Evolutionary conservation across 2,113 vertebrate species (phyloP).

Genomic region (Aldabrachelys gigantea): DNA sequence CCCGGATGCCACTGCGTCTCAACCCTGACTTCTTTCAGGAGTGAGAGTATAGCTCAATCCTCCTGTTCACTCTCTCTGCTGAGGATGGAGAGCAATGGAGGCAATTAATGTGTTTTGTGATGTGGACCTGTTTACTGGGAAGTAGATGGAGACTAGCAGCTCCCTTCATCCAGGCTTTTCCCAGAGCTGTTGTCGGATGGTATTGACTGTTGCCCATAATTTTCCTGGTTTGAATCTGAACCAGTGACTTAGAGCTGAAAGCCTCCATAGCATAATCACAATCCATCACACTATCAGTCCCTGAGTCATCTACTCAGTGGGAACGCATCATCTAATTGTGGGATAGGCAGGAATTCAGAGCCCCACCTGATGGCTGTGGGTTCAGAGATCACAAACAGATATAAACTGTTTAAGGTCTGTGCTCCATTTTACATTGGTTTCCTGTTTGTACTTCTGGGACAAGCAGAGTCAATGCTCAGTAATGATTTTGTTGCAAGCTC

Average conservation of each 20-base stretch:
- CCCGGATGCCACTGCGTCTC: not conserved
- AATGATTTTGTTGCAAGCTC: not conserved
- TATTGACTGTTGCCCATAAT: not conserved
- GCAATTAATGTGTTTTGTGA: not conserved
- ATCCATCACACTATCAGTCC: not conserved
- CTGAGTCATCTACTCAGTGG: not conserved
- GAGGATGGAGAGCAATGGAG: not conserved
- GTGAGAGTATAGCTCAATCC: not conserved
- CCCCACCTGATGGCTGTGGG: not conserved
- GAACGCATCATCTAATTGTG: not conserved
- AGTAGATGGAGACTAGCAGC: not conserved
- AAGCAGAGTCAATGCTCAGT: conserved; percentile 4
- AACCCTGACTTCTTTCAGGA: not conserved
- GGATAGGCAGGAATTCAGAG: conserved; percentile 4
- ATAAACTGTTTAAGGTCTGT: not conserved
- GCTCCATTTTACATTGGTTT: not conserved
- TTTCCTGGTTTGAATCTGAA: conserved; percentile 32
- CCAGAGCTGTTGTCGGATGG: not conserved
- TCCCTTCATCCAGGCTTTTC: not conserved
- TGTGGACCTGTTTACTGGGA: not conserved
- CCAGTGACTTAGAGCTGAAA: not conserved
- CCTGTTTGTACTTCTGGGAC: not conserved
- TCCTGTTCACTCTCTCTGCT: not conserved
- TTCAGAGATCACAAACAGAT: not conserved
- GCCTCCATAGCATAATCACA: not conserved